A percentile compares a stretch with the other conserved stretches of the same genome.
These are phyloP conservation scores for Clarias pachynema DNA, from an alignment of 2,797 vertebrate species.

Conservation along the genomic window DNA sequence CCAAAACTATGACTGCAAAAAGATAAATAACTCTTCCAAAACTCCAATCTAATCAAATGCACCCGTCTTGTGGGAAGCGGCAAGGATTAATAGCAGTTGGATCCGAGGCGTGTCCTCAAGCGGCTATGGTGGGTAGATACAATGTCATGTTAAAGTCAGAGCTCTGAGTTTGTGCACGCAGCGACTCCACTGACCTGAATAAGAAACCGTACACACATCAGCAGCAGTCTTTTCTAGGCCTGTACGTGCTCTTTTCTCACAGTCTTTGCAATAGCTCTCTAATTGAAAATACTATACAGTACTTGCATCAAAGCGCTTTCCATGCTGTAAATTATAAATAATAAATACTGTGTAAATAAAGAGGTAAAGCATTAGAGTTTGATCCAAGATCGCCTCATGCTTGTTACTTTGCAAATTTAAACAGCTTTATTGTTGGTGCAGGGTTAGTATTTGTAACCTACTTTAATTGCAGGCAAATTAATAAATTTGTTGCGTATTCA, in stretches of 20 bases:
- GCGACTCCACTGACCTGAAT: conserved; percentile 57
- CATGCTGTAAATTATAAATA: conserved; percentile 14
- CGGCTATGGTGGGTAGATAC: conserved; percentile 44
- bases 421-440: not conserved
- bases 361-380: not conserved
- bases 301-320: conserved; percentile 5
- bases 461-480: not conserved
- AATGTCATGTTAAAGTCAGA: conserved; percentile 60
- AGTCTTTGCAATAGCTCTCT: not conserved
- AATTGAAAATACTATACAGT: not conserved
- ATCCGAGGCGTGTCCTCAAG: conserved; percentile 55
- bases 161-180: conserved; percentile 26
- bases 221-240: conserved; percentile 22
- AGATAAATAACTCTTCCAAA: conserved; percentile 53
- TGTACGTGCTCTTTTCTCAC: conserved; percentile 15
- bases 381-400: not conserved
- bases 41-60: conserved; percentile 75
- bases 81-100: conserved; percentile 68
- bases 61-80: conserved; percentile 67
- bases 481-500: not conserved
- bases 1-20: conserved; percentile 45
- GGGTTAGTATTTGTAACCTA: not conserved
- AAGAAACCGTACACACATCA: conserved; percentile 40
- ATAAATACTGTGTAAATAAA: not conserved
- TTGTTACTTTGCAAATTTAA: not conserved